Percentiles rank a stretch among this genome's conserved stretches.
phyloP scores from a whole-genome alignment of 1,140 invertebrate genomes.

The Tigriopus japonicus region DNA sequence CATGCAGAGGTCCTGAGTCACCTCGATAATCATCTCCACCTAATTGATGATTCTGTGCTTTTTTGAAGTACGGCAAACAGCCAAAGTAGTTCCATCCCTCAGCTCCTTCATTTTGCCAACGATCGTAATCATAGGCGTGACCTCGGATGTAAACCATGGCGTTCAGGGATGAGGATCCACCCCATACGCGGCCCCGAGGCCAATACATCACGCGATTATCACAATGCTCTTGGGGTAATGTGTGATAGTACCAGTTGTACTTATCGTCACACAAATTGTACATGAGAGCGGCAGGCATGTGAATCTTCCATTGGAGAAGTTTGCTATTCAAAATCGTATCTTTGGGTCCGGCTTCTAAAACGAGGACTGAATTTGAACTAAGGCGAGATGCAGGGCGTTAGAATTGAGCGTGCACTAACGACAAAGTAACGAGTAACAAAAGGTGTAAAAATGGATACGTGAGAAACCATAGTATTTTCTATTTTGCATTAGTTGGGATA shows the following conservation, averaged over 20 bases:
- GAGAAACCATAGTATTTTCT: too few relatives aligned
- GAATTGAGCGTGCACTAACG: too few relatives aligned
- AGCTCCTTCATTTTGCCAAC: slow-evolving; percentile 47
- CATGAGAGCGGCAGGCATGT: slow-evolving; percentile 13
- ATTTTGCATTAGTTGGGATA: too few relatives aligned
- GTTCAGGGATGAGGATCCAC: slow-evolving; percentile 4
- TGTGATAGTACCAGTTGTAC: slow-evolving; percentile 15
- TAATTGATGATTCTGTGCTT: slow-evolving; percentile 14
- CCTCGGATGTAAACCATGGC: slow-evolving; percentile 13
- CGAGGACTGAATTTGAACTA: slow-evolving; percentile 2
- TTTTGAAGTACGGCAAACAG: slow-evolving; percentile 23
- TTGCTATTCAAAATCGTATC: slow-evolving; percentile 9
- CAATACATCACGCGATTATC: slow-evolving; percentile 14
- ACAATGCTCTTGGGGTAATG: slow-evolving; percentile 7
- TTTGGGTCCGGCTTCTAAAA: slow-evolving; percentile 9
- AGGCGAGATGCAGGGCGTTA: too few relatives aligned
- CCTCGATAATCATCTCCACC: slow-evolving; percentile 8
- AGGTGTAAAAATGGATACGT: too few relatives aligned
- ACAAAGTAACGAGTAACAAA: too few relatives aligned
- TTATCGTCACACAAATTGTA: slow-evolving; percentile 15
- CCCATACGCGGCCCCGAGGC: slow-evolving; percentile 13
- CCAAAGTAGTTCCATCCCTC: slow-evolving; percentile 51
- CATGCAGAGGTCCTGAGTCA: slow-evolving; percentile 10
- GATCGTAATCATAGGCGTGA: slow-evolving; percentile 5
- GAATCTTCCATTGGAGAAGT: slow-evolving; percentile 14